Conservation (phyloP, 1,140 invertebrate genomes). For the Zophobas morio region DNA sequence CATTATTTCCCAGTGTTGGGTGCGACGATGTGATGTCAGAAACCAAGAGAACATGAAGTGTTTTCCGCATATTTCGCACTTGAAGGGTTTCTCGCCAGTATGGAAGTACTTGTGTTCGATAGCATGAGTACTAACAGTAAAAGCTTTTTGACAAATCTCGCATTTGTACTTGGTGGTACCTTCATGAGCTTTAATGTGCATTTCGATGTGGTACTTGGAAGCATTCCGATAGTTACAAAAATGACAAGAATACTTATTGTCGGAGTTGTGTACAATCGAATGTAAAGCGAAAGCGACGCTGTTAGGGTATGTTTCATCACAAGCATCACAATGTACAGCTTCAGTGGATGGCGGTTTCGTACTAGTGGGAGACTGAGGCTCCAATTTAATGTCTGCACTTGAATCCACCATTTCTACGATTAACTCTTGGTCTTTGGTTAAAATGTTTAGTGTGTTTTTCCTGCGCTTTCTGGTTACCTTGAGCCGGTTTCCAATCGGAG, state of each 20-base stretch:
- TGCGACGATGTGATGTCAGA: conserved; percentile 63
- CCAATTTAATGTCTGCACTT: neutral
- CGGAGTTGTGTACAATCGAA: conserved; percentile 62
- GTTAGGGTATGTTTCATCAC: conserved; percentile 61
- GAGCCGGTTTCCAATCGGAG: conserved; percentile 38
- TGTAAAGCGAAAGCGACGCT: conserved; percentile 61
- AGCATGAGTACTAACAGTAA: conserved; percentile 69
- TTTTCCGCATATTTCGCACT: conserved; percentile 76
- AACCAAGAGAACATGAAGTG: conserved; percentile 67
- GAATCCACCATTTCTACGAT: conserved; percentile 15
- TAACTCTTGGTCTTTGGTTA: too few species aligned
- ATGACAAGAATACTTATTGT: conserved; percentile 66
- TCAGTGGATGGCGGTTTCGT: conserved; percentile 35
- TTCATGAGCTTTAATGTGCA: conserved; percentile 66
- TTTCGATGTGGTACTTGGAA: conserved; percentile 67
- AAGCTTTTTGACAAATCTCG: conserved; percentile 69
- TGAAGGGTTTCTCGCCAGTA: conserved; percentile 74
- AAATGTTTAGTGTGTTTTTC: too few species aligned
- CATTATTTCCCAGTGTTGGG: conserved; percentile 66
- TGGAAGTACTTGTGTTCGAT: conserved; percentile 69
- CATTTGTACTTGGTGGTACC: conserved; percentile 70
- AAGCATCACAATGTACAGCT: conserved; percentile 62
- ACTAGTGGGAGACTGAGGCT: too few species aligned
- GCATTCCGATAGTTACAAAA: conserved; percentile 67
- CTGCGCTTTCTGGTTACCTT: too few species aligned